These are phyloP conservation scores for Uromys caudimaculatus DNA, from an alignment of 2,797 vertebrate species.

Conservation along the genomic window DNA sequence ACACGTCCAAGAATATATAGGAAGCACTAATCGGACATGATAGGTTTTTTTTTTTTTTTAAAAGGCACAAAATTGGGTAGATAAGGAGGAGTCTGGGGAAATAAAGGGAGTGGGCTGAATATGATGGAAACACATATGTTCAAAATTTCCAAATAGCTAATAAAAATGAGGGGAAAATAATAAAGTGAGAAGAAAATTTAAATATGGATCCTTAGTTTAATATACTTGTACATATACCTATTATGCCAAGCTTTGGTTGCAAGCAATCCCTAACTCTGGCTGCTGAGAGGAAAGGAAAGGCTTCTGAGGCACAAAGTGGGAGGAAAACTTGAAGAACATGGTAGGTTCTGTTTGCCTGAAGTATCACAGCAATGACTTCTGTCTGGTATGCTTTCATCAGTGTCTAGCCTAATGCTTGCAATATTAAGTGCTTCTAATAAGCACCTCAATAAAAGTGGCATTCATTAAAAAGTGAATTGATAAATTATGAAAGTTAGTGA, in stretches of 20 bases:
- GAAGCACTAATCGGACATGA: neutral
- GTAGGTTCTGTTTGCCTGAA: conserved; percentile 5
- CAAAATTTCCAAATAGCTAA: neutral
- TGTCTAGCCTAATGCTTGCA: neutral
- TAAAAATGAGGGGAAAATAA: neutral
- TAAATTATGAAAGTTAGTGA: neutral
- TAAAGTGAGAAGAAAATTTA: neutral
- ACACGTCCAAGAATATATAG: neutral
- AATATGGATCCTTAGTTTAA: neutral
- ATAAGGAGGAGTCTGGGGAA: neutral
- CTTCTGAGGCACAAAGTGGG: neutral
- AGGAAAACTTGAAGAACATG: neutral
- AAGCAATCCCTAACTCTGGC: neutral
- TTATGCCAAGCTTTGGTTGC: neutral
- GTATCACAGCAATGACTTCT: neutral
- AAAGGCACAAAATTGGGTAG: neutral
- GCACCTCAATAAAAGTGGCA: neutral
- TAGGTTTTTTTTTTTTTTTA: too few relatives aligned
- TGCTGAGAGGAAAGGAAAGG: neutral
- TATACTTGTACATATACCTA: neutral
- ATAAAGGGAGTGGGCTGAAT: neutral
- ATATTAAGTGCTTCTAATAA: neutral
- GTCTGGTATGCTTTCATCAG: neutral
- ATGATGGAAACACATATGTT: neutral
- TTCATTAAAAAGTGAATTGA: neutral